phyloP scores from a whole-genome alignment of 2,113 vertebrate genomes.

The Lethenteron reissneri region DNA sequence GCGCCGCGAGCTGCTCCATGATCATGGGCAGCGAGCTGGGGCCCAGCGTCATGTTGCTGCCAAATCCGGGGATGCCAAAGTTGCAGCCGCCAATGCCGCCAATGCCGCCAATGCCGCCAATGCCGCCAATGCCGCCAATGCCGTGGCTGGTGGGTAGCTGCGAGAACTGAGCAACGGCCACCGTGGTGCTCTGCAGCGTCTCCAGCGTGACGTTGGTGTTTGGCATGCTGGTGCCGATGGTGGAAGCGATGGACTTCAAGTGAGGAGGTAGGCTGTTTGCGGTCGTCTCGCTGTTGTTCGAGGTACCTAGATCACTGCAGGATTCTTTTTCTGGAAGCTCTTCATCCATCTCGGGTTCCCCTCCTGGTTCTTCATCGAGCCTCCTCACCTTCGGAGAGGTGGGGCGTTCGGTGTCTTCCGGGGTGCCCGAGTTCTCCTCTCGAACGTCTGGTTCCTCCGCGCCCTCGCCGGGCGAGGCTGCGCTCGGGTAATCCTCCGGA shows the following conservation, averaged over 20 bases:
- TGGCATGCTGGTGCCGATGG: conserved; percentile 52
- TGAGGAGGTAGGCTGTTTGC: neutral
- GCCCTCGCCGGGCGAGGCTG: conserved; percentile 24
- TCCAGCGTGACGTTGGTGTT: conserved; percentile 94
- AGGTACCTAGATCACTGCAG: no score
- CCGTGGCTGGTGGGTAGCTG: conserved; percentile 24
- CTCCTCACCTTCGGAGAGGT: no score
- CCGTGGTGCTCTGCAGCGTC: conserved; percentile 81
- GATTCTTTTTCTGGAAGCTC: neutral
- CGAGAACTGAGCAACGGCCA: conserved; percentile 88
- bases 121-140: neutral
- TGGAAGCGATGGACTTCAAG: conserved; percentile 19
- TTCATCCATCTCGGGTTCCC: conserved; percentile 4
- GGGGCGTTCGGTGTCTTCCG: neutral
- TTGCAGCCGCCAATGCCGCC: neutral
- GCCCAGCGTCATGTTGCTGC: conserved; percentile 14
- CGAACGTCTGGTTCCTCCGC: neutral
- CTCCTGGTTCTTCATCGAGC: neutral
- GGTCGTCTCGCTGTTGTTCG: no score
- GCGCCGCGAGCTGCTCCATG: conserved; percentile 78
- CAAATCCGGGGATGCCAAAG: neutral
- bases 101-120: neutral
- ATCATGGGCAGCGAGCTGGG: conserved; percentile 83
- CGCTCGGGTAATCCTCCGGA: conserved; percentile 45
- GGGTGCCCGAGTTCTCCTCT: neutral